Evolutionary conservation across 2,888 invertebrate genomes (phyloP), one percentile per base, ranked within the genome.

Genomic region (Callimorpha dominula): DNA sequence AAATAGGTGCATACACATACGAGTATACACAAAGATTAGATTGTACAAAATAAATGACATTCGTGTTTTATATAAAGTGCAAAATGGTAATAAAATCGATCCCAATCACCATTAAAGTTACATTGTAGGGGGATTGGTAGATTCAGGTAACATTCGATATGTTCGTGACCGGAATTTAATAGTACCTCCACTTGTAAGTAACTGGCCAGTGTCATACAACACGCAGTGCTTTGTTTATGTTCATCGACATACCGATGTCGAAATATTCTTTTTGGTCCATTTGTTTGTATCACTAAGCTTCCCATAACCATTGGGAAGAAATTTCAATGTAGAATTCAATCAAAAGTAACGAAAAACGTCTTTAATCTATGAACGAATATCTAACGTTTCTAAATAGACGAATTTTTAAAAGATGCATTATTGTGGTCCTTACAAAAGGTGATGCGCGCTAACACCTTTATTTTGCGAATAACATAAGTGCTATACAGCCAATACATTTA

Each of bases 21-120:
- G 31, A 31, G 31, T 31, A 31, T 31, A 31, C 31, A 2, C 4
- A 60, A 60, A 31, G 60, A 14, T 60, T 11, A 52, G 5, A 64
- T 70, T 52, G 17, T 63, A 12, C 6, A 1, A 31, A 31, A 14
- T 42, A 72, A 31, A 46, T 31, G n/a, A 7, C 15, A 50, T 64
- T 70, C 31, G 31, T 31, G 31, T 31, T 68, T 67, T 14, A 64
- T 64, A 64, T 40, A 31, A 63, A 52, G 63, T 60, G 63, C 3
- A 31, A 1, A 62, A 54, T 52, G 54, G 60, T 40, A 43, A 62
- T 67, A 43, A 57, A 66, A 67, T 40, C 12, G n/a, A 49, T 63
- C 17, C 49, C 64, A 66, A 73, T 73, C 67, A 70, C 63, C 67
- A 70, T 73, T 63, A 73, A 73, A 70, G 63, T 73, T 64, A 67